Evolutionary conservation across 1,140 invertebrate species (phyloP).

Genomic region (Drosophila pachea): DNA sequence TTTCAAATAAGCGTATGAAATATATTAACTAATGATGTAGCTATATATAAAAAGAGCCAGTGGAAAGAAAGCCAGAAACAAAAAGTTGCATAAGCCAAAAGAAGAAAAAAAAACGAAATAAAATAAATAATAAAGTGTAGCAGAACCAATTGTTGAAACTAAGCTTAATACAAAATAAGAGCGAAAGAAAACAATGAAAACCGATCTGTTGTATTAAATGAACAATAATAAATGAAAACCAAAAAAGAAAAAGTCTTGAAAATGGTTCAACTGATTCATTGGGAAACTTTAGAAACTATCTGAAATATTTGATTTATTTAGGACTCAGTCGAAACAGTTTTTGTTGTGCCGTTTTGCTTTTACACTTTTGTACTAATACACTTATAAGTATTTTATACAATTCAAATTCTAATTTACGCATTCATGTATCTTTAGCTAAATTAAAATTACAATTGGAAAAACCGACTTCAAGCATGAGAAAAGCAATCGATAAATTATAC

Average conservation of each 20-base stretch:
- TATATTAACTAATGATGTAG: constrained; percentile 64
- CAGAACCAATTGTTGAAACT: constrained; percentile 76
- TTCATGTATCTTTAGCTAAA: constrained; percentile 56
- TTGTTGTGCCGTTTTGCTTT: constrained; percentile 62
- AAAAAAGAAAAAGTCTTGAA: constrained; percentile 34
- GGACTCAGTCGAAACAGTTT: constrained; percentile 20
- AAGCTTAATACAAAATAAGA: constrained; percentile 55
- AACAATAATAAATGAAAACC: constrained; percentile 65
- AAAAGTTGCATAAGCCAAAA: constrained; percentile 57
- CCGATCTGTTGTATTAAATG: constrained; percentile 72
- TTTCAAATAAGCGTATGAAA: constrained; percentile 53
- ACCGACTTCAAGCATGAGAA: constrained; percentile 46
- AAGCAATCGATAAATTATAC: constrained; percentile 55
- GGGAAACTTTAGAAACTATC: constrained; percentile 12
- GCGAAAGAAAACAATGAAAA: constrained; percentile 50
- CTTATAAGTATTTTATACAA: constrained; percentile 20
- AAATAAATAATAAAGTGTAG: constrained; percentile 37
- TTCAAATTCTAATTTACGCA: constrained; percentile 46
- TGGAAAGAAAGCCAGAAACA: constrained; percentile 30
- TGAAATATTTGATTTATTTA: constrained; percentile 15
- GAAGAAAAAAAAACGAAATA: constrained; percentile 22
- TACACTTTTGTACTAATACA: constrained; percentile 71
- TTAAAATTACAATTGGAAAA: constrained; percentile 58
- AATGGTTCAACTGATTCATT: constrained; percentile 35
- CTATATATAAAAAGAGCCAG: constrained; percentile 34